Base-by-base conservation (phyloP, 1,140 invertebrate species). In the Ridgeia piscesae region DNA sequence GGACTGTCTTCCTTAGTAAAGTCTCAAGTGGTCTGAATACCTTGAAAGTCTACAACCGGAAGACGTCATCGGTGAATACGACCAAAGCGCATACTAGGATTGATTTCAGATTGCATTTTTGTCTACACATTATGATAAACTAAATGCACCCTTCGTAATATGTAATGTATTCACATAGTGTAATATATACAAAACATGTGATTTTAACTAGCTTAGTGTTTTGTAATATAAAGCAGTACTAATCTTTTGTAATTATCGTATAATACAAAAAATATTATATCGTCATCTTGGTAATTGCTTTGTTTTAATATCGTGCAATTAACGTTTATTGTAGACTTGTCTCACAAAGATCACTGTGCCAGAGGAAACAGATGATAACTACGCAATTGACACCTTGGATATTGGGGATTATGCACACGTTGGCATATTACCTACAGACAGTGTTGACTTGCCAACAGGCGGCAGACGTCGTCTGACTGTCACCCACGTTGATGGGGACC, bases 1-100 rank as follows among this genome's bases (percentile, higher is more conserved):
- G 94, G 1, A 95, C 94, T 89, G 93, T 95, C 33, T 94, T 94
- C 89, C 92, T 94, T 31, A 94, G 93, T n/a, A 77, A 93, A 11
- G 50, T 89, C 35, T 31, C 21, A 33, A 88, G 92, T 88, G 93
- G 92, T 17, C 92, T 35, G 21, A 94, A 93, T 33, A 94, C 92
- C 88, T 92, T 94, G 89, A 93, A 92, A 89, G 93, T 95, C 34
- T 95, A 95, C 91, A 95, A 95, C 92, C 93, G 92, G 42, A 88
- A 93, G 91, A 94, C 94, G 42, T 92, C 92, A 92, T 94, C 94
- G 92, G 94, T 94, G 93, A 91, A 92, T 35, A 90, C 14, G 31
- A 35, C 35, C 33, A 90, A 21, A 77, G 27, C 6, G 11, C 4
- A 42, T 42, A 11, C 4, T 42, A 42, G 42, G 42, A 42, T 42